Evolutionary conservation across 2,113 vertebrate genomes (phyloP), one percentile per base, ranked within the genome.

Genomic region (Pseudolaguvia tuberculata): DNA sequence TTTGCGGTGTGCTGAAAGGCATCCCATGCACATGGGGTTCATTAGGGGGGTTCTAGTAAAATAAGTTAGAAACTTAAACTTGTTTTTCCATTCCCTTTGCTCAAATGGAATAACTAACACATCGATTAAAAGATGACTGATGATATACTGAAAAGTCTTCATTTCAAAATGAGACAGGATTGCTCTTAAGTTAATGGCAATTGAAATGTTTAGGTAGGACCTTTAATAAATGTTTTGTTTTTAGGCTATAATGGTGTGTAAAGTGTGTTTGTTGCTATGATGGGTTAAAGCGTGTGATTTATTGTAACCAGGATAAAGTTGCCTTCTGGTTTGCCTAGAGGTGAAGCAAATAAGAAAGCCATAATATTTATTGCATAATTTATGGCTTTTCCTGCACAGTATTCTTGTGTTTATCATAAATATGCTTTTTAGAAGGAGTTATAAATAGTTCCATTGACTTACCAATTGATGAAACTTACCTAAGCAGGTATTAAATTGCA

Each of bases 41-140:
- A 91, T 91, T 92, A 92, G 73, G 81, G 82, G n/a, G 87, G 88
- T 88, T 90, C 84, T 84, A 77, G 88, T 76, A 83, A 90, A 91
- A 91, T 90, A 87, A 90, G 88, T 89, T 89, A 90, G 83, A 85
- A 91, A 89, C 88, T n/a, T n/a, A n/a, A n/a, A 91, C 89, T 91
- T 90, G 90, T 91, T 90, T 91, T 91, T 86, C 88, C 90, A 89
- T 87, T 90, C 81, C 78, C 78, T 83, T 81, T 74, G 80, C 83
- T 89, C 83, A 84, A 86, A 80, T 79, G 81, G 77, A 90, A 86
- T 85, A 84, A 79, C 82, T 81, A 79, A 80, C 73, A 79, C 52
- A 80, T 35, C 71, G 25, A 72, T 27, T 75, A 68, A 73, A 71
- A 83, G 71, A 83, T 86, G 82, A 80, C 77, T 73, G 68, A 76